phyloP scores from a whole-genome alignment of 2,113 vertebrate species.

The Phaetusa simplex region DNA sequence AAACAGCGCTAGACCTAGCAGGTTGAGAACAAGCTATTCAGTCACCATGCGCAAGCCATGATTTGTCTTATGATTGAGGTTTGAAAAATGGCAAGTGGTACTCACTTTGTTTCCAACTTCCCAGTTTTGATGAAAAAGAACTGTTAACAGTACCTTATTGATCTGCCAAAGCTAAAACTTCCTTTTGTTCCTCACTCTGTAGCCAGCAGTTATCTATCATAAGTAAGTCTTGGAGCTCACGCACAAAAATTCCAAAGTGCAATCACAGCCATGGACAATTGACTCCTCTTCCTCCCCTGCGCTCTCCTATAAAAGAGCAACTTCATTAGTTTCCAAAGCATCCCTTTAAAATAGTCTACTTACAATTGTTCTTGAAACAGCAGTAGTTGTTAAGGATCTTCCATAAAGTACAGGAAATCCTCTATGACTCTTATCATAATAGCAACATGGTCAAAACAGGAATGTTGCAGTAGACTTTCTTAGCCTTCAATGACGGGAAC shows the following conservation, averaged over 20 bases:
- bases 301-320: background rate
- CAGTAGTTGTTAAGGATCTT: background rate
- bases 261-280: background rate
- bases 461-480: background rate
- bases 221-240: background rate
- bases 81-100: background rate
- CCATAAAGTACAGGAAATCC: conserved; percentile 34
- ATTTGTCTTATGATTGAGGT: background rate
- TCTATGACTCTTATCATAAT: background rate
- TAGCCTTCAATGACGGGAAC: background rate
- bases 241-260: background rate
- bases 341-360: background rate
- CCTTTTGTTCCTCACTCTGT: background rate
- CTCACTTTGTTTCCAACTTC: background rate
- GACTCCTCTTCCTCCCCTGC: background rate
- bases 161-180: background rate
- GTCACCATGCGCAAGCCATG: background rate
- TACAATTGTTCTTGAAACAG: background rate
- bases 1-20: background rate
- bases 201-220: background rate
- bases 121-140: background rate
- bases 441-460: background rate
- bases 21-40: background rate
- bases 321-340: background rate
- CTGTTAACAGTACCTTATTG: background rate